A percentile compares a stretch with the other conserved stretches of the same genome.
phyloP scores from a whole-genome alignment of 2,113 vertebrate genomes.

The Redunca redunca region DNA sequence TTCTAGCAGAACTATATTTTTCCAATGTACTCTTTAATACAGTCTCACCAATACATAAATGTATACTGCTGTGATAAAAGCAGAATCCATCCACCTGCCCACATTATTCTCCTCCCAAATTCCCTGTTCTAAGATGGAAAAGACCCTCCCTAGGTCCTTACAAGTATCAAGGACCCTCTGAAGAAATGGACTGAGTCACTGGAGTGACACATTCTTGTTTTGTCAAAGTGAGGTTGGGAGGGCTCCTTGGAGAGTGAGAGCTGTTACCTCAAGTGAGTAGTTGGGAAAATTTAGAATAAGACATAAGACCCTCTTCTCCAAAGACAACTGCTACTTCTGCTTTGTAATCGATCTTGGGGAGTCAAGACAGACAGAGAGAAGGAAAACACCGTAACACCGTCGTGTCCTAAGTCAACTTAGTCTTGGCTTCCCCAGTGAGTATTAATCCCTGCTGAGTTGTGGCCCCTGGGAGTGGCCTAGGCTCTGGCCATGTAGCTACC shows the following conservation, averaged over 20 bases:
- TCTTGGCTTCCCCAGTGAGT: not conserved
- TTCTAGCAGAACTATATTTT: not conserved
- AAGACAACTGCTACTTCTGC: conserved; percentile 9
- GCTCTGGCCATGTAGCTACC: not conserved
- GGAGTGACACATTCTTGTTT: not conserved
- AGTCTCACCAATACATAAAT: not conserved
- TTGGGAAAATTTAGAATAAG: not conserved
- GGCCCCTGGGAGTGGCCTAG: not conserved
- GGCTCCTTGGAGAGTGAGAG: not conserved
- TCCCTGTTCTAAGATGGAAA: not conserved
- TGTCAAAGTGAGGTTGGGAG: not conserved
- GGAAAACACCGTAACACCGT: not conserved
- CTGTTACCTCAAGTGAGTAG: not conserved
- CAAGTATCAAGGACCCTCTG: not conserved
- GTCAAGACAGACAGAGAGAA: not conserved
- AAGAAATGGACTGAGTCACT: not conserved
- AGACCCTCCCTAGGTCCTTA: not conserved
- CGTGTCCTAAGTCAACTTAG: not conserved
- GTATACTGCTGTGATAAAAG: not conserved
- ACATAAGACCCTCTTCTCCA: not conserved
- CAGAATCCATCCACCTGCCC: not conserved
- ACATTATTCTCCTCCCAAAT: not conserved
- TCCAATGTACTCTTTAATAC: not conserved
- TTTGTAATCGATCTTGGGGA: not conserved
- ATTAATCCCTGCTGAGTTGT: not conserved